phyloP scores from a whole-genome alignment of 2,888 invertebrate species.

The Cephonodes hylas region DNA sequence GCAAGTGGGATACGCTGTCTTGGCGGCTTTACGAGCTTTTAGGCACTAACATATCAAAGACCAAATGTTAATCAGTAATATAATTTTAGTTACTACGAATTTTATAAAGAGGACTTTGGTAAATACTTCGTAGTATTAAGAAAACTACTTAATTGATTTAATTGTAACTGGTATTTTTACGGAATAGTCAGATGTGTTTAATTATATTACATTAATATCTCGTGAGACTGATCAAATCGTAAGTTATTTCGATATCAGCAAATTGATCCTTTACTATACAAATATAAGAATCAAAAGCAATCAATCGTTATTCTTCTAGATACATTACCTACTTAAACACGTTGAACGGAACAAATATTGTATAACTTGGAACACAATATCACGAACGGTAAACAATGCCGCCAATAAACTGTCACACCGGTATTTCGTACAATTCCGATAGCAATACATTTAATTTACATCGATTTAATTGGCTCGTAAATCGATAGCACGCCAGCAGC shows the following conservation, averaged over 20 bases:
- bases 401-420: constrained; percentile 1
- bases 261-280: neutral
- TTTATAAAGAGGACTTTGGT: too few relatives aligned
- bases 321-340: neutral
- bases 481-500: constrained; percentile 55
- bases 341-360: neutral
- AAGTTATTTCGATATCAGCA: neutral
- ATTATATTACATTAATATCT: too few relatives aligned
- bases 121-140: too few relatives aligned
- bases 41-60: too few relatives aligned
- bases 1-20: too few relatives aligned
- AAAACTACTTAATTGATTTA: too few relatives aligned
- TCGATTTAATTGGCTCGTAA: constrained; percentile 68
- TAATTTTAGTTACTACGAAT: too few relatives aligned
- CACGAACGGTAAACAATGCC: neutral
- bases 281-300: neutral
- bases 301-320: neutral
- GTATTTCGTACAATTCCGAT: constrained; percentile 13
- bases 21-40: too few relatives aligned
- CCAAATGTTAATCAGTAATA: too few relatives aligned
- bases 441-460: constrained; percentile 27
- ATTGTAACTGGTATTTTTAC: too few relatives aligned
- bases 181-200: too few relatives aligned
- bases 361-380: neutral
- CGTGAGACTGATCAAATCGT: too few relatives aligned